These are phyloP conservation scores for Drosophila simulans DNA, from an alignment of 1,140 invertebrate species.

Conservation along the genomic window DNA sequence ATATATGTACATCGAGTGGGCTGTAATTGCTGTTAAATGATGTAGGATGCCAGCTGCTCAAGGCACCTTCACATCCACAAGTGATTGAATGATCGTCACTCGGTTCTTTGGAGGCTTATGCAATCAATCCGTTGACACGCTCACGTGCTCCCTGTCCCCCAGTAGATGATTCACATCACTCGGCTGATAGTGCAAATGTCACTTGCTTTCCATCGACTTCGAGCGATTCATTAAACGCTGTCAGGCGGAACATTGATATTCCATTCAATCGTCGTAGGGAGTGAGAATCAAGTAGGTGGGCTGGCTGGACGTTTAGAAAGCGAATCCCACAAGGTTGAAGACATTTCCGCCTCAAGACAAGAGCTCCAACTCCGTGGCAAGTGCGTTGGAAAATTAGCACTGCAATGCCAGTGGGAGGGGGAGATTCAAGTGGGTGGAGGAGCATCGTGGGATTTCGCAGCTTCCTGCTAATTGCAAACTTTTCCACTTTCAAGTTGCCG, in stretches of 20 bases:
- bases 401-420: background rate
- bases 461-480: conserved; percentile 9
- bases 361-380: background rate
- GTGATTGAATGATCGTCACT: conserved; percentile 13
- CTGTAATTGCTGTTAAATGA: conserved; percentile 49
- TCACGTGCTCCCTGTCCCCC: conserved; percentile 34
- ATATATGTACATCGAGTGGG: conserved; percentile 27
- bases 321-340: background rate
- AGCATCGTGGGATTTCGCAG: conserved; percentile 15
- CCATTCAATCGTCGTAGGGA: background rate
- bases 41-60: conserved; percentile 40
- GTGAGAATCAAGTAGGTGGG: background rate
- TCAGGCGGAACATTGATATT: conserved; percentile 34
- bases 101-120: conserved; percentile 18
- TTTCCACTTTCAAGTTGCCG: conserved; percentile 11
- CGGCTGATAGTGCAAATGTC: conserved; percentile 41
- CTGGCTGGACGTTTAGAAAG: conserved; percentile 6
- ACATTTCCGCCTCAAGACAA: background rate
- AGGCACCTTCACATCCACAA: conserved; percentile 18
- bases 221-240: conserved; percentile 47
- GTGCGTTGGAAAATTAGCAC: conserved; percentile 21
- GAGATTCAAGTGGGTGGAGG: conserved; percentile 7
- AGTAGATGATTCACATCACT: conserved; percentile 26
- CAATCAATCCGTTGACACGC: conserved; percentile 19
- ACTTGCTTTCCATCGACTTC: conserved; percentile 27